Percentiles rank a stretch among this genome's conserved stretches.
Conservation (phyloP, 2,888 invertebrate species). For the Eupithecia abbreviata region DNA sequence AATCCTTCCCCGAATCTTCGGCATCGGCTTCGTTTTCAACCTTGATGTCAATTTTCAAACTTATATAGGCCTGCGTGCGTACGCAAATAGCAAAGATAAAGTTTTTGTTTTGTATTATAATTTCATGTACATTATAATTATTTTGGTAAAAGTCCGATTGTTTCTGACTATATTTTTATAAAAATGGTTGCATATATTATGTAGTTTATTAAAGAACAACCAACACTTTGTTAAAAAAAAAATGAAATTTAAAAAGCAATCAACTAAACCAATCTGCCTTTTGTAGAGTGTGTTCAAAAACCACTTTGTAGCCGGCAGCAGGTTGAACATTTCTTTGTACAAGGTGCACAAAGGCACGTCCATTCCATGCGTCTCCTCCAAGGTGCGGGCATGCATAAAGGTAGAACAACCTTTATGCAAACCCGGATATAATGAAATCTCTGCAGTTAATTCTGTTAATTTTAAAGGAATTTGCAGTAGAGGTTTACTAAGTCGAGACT, state of each 20-base stretch:
- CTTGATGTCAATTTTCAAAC: no score
- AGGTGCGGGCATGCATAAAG: slow-evolving; percentile 26
- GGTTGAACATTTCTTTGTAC: slow-evolving; percentile 68
- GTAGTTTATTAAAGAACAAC: background rate
- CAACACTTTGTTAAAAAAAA: background rate
- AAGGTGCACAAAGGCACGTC: slow-evolving; percentile 68
- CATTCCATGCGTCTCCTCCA: slow-evolving; percentile 54
- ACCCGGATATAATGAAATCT: slow-evolving; percentile 47
- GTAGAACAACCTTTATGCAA: slow-evolving; percentile 57
- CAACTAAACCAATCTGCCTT: background rate
- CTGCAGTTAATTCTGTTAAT: slow-evolving; percentile 40
- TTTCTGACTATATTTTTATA: no score
- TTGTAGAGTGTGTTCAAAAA: slow-evolving; percentile 35
- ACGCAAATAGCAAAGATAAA: no score
- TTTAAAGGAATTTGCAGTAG: background rate
- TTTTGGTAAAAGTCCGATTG: background rate
- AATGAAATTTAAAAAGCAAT: background rate
- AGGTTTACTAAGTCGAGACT: background rate
- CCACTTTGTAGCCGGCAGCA: slow-evolving; percentile 69
- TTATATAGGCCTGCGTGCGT: no score
- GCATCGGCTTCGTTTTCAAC: no score
- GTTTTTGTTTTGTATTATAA: no score
- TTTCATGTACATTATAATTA: background rate
- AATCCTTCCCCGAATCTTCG: no score
- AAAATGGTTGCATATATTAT: background rate